phyloP scores from a whole-genome alignment of 2,888 invertebrate genomes.

The Scaptodrosophila latifasciaeformis region DNA sequence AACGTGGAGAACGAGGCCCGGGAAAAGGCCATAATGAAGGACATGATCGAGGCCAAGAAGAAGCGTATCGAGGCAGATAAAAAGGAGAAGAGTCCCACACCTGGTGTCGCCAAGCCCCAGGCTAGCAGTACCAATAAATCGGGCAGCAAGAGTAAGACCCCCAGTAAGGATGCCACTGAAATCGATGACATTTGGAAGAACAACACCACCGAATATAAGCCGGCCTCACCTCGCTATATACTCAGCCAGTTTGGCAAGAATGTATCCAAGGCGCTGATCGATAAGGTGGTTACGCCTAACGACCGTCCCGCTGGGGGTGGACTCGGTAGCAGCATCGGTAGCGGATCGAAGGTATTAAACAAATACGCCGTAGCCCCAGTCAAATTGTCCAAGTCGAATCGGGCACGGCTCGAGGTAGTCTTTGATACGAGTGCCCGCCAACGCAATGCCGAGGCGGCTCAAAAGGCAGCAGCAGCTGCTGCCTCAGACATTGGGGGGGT shows the following conservation, averaged over 20 bases:
- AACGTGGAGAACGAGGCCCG: conserved; percentile 19
- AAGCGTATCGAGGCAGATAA: conserved; percentile 13
- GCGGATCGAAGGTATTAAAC: conserved; percentile 41
- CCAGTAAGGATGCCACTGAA: conserved; percentile 41
- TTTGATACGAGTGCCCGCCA: conserved; percentile 19
- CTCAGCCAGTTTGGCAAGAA: conserved; percentile 58
- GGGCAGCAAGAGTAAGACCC: conserved; percentile 10
- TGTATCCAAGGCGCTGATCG: conserved; percentile 39
- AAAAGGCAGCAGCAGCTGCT: background rate
- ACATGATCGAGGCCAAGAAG: conserved; percentile 41
- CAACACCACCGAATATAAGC: conserved; percentile 58
- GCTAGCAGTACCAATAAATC: conserved; percentile 7
- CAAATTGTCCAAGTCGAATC: conserved; percentile 42
- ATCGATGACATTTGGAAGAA: conserved; percentile 66
- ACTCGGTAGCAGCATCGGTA: conserved; percentile 1
- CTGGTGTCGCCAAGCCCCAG: background rate
- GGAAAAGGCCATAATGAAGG: conserved; percentile 33
- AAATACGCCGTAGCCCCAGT: conserved; percentile 52
- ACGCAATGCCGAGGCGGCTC: background rate
- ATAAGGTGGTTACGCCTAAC: conserved; percentile 37
- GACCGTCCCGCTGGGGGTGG: conserved; percentile 22
- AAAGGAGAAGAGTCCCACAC: conserved; percentile 8
- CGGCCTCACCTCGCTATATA: conserved; percentile 58
- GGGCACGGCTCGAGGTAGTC: conserved; percentile 46
- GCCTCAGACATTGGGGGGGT: background rate